Evolutionary conservation across 1,140 invertebrate genomes (phyloP).

Genomic region (Rhysida immarginata): DNA sequence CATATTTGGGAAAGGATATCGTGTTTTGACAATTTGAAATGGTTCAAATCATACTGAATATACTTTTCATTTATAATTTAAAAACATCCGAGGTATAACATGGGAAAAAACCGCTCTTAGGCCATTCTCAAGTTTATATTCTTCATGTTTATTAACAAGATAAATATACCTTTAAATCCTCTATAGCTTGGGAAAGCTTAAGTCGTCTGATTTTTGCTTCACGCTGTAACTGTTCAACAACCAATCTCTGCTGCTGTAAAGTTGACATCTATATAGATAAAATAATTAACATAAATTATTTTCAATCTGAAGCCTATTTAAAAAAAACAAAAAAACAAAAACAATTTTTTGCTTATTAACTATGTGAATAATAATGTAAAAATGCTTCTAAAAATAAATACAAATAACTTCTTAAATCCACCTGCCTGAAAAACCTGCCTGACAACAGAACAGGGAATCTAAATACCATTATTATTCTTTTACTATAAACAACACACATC

Average conservation of each 20-base stretch:
- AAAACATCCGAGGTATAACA: neutral
- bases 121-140: neutral
- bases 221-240: slow-evolving; percentile 81
- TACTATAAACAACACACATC: no score
- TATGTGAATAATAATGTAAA: no score
- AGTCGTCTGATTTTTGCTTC: slow-evolving; percentile 81
- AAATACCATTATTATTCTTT: no score
- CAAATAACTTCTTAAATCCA: no score
- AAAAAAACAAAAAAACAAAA: no score
- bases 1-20: neutral
- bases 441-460: no score
- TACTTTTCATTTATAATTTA: neutral
- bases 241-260: slow-evolving; percentile 75
- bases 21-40: neutral
- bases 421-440: no score
- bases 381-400: no score
- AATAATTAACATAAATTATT: no score
- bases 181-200: slow-evolving; percentile 70
- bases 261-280: slow-evolving; percentile 45
- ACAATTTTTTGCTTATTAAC: no score
- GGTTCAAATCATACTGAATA: neutral
- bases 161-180: slow-evolving; percentile 57
- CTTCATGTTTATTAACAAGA: neutral
- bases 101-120: neutral
- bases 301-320: no score